Percentiles rank a stretch among this genome's conserved stretches.
Conservation (phyloP, 2,113 vertebrate species). For the Dendrocopos noguchii region DNA sequence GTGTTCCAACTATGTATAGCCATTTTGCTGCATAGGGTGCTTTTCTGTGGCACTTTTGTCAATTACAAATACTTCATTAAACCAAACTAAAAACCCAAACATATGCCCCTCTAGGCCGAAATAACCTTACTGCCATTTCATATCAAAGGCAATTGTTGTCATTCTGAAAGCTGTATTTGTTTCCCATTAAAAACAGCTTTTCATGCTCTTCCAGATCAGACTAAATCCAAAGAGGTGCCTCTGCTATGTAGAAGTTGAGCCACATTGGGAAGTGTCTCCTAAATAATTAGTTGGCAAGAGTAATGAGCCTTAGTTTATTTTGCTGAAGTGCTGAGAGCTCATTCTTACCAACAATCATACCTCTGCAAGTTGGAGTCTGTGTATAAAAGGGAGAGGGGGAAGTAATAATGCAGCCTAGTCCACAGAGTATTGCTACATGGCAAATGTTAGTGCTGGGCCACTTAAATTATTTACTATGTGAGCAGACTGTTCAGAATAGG, state of each 20-base stretch:
- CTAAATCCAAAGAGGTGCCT: not conserved
- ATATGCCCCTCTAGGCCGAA: rapidly evolving
- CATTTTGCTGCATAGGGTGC: not conserved
- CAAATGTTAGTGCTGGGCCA: not conserved
- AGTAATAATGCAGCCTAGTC: not conserved
- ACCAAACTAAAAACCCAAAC: rapidly evolving
- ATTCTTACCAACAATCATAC: not conserved
- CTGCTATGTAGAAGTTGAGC: not conserved
- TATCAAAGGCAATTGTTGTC: not conserved
- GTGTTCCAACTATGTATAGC: not conserved
- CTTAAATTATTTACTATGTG: no score
- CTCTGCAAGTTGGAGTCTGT: not conserved
- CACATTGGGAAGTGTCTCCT: not conserved
- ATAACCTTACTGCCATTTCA: not conserved
- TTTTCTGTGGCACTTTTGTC: not conserved
- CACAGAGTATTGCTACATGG: not conserved
- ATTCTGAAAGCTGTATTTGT: not conserved
- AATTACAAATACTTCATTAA: not conserved
- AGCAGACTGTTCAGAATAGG: no score
- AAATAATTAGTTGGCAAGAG: not conserved
- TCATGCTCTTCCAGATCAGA: not conserved
- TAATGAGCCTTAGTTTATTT: not conserved
- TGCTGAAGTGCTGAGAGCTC: not conserved
- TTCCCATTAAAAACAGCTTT: not conserved
- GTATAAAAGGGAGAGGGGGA: not conserved